A percentile compares a stretch with the other conserved stretches of the same genome.
These are phyloP conservation scores for Allacma fusca DNA, from an alignment of 2,888 invertebrate genomes.

Conservation along the genomic window DNA sequence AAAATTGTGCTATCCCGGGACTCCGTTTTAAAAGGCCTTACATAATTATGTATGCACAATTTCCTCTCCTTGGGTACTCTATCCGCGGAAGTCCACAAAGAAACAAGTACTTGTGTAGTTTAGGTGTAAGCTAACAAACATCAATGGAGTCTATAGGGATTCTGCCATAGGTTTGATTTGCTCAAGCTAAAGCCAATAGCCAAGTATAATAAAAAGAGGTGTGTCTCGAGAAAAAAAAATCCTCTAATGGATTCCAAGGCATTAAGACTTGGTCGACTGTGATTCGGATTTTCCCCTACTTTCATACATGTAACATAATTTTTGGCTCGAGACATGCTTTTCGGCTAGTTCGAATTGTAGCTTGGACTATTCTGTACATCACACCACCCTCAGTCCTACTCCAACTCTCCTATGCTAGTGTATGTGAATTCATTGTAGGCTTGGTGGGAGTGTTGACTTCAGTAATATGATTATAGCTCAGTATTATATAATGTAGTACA, in stretches of 20 bases:
- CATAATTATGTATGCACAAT: too few relatives aligned
- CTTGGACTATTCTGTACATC: too few relatives aligned
- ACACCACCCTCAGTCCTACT: too few relatives aligned
- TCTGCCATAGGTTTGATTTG: neutral
- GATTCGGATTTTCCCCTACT: constrained; percentile 23
- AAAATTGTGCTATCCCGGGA: neutral
- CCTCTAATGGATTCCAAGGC: constrained; percentile 38
- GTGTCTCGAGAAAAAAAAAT: constrained; percentile 34
- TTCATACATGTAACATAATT: constrained; percentile 21
- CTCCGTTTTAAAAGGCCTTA: neutral
- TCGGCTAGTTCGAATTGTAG: neutral
- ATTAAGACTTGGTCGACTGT: constrained; percentile 23
- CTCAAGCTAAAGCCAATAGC: constrained; percentile 21
- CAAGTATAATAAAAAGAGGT: constrained; percentile 40
- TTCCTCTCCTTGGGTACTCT: too few relatives aligned
- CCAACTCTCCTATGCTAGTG: too few relatives aligned
- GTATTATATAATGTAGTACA: too few relatives aligned
- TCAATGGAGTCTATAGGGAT: neutral
- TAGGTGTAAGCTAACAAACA: too few relatives aligned
- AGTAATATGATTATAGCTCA: too few relatives aligned
- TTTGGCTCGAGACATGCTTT: constrained; percentile 23
- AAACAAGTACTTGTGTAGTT: too few relatives aligned
- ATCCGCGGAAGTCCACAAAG: too few relatives aligned
- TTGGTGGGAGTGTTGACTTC: too few relatives aligned
- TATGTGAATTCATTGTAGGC: too few relatives aligned